These are phyloP conservation scores for Lophius piscatorius DNA, from an alignment of 2,113 vertebrate genomes.

Conservation along the genomic window DNA sequence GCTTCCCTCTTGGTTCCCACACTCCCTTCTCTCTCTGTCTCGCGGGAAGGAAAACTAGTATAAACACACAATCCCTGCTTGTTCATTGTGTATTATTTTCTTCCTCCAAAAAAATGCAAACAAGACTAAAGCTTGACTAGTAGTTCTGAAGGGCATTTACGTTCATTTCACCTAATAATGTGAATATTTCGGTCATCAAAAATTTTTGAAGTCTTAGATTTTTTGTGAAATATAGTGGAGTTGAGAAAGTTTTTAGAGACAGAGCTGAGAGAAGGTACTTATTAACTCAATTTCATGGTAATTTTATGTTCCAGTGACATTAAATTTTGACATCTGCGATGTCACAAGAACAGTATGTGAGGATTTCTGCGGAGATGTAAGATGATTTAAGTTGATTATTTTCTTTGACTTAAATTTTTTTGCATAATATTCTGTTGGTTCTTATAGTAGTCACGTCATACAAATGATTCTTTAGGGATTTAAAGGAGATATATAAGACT, in stretches of 20 bases:
- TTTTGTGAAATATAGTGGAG: neutral
- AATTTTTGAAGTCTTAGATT: too few relatives aligned
- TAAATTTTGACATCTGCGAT: too few relatives aligned
- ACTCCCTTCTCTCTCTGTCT: constrained; percentile 36
- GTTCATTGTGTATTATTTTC: neutral
- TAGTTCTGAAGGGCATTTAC: neutral
- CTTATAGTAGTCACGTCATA: too few relatives aligned
- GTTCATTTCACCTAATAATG: neutral
- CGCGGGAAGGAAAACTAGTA: constrained; percentile 59
- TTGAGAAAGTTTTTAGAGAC: neutral
- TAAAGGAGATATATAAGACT: too few relatives aligned
- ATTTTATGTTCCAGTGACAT: neutral
- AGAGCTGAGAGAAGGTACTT: neutral
- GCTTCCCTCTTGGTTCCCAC: constrained; percentile 56
- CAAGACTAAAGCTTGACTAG: neutral
- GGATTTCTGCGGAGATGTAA: too few relatives aligned
- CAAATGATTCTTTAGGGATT: too few relatives aligned
- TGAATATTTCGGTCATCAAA: too few relatives aligned
- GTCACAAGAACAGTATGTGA: too few relatives aligned
- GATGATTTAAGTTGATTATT: too few relatives aligned
- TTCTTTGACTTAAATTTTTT: too few relatives aligned
- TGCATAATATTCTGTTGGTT: too few relatives aligned
- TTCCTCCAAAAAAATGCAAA: neutral
- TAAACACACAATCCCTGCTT: constrained; percentile 31
- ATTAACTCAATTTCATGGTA: neutral